Evolutionary conservation across 2,888 invertebrate species (phyloP), one percentile per base, ranked within the genome.

Genomic region (Papilio gigon): DNA sequence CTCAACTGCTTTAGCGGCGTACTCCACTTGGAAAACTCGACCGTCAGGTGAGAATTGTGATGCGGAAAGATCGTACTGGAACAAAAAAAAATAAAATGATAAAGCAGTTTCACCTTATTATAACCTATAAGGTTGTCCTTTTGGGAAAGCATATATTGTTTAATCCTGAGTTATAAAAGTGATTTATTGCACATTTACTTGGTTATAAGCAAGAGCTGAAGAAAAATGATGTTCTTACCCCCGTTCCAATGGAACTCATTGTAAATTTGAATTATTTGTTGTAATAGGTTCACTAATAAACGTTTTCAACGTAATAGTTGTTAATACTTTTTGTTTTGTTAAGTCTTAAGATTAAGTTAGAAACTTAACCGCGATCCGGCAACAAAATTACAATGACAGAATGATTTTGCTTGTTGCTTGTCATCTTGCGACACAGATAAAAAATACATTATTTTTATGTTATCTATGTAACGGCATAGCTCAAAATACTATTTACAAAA

Each of bases 1-100:
- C 91, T 99, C 99, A 1, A 99, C 99, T 4, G 99, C 99, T 92
- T 99, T 99, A 67, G 97, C 97, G 4, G 99, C 99, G 92, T 99
- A 99, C 93, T 99, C 99, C 1, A 99, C 98, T 95, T 99, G 99
- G 89, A 99, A 99, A 40, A 99, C 99, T 77, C 99, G 94, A 11
- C 99, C 99, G 86, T 99, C 99, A 2, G 99, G 99, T 2, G 99
- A 99, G 92, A 99, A 99, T 93, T 99, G 99, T 50, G 99, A 98
- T n/a, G 99, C 99, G 71, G 99, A 99, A 80, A 99, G 94, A 94
- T 99, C 99, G 86, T 99, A 99, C 98, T 98, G 88, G 66, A 94
- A 93, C 75, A 60, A 90, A 35, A 70, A 35, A 70, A 71, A 20
- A 6, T 56, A 44, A 65, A 67, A 74, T 77, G 76, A 78, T 50